Evolutionary conservation across 1,140 invertebrate species (phyloP).

Genomic region (Dendroctonus ponderosae): DNA sequence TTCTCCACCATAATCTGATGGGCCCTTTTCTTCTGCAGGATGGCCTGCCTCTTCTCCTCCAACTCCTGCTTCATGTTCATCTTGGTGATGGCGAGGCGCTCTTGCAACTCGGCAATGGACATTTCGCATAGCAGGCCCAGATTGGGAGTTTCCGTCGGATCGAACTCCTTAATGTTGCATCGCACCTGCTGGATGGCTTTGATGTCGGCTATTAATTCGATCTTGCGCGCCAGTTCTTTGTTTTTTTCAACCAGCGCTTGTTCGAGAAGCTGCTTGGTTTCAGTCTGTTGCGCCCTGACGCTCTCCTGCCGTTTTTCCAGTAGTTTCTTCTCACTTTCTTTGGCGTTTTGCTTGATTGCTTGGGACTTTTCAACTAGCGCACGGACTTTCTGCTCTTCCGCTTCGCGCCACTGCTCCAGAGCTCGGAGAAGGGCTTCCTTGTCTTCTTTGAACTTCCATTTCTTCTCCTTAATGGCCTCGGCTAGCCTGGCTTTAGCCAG

Average conservation of each 20-base stretch:
- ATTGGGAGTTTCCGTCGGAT: slow-evolving; percentile 56
- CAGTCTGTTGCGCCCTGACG: slow-evolving; percentile 51
- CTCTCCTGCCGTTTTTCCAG: slow-evolving; percentile 51
- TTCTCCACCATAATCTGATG: slow-evolving; percentile 42
- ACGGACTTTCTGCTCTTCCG: slow-evolving; percentile 53
- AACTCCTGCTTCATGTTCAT: slow-evolving; percentile 54
- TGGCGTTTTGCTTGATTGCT: slow-evolving; percentile 50
- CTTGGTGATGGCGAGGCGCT: slow-evolving; percentile 53
- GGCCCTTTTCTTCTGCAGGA: slow-evolving; percentile 40
- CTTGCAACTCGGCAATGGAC: slow-evolving; percentile 58
- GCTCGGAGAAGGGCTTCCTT: slow-evolving; percentile 51
- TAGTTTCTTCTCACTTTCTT: slow-evolving; percentile 52
- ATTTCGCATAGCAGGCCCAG: slow-evolving; percentile 59
- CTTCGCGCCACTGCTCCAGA: slow-evolving; percentile 53
- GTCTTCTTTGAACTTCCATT: slow-evolving; percentile 54
- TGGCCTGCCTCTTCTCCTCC: slow-evolving; percentile 49
- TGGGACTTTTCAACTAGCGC: slow-evolving; percentile 53
- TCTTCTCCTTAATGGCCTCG: slow-evolving; percentile 54
- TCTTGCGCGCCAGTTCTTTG: slow-evolving; percentile 53
- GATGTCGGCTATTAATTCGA: slow-evolving; percentile 57
- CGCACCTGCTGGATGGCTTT: slow-evolving; percentile 52
- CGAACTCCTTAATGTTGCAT: slow-evolving; percentile 52
- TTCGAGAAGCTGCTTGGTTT: slow-evolving; percentile 50
- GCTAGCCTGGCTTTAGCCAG: slow-evolving; percentile 54
- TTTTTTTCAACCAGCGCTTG: slow-evolving; percentile 51